Percentiles rank a stretch among this genome's conserved stretches.
These are phyloP conservation scores for Macrosteles quadrilineatus DNA, from an alignment of 1,140 invertebrate species.

Conservation along the genomic window DNA sequence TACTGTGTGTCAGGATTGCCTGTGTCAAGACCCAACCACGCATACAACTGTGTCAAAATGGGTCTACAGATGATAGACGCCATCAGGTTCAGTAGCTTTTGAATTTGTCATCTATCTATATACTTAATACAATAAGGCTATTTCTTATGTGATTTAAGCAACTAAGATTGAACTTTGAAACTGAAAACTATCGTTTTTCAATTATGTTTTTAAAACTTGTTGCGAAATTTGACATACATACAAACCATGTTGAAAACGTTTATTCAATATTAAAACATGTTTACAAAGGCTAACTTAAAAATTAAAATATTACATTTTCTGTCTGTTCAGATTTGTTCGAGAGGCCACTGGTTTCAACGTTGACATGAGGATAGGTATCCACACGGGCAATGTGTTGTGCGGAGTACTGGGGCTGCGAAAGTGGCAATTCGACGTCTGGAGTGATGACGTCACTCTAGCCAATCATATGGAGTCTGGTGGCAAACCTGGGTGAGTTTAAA, in stretches of 20 bases:
- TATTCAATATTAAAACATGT: no score
- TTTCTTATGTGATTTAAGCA: no score
- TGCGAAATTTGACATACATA: no score
- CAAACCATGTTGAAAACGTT: no score
- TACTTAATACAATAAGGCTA: no score
- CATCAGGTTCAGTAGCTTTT: no score
- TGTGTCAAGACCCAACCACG: constrained; percentile 88
- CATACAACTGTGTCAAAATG: constrained; percentile 96
- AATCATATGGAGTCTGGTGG: constrained; percentile 98
- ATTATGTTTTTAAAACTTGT: no score
- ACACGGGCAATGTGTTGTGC: constrained; percentile 91
- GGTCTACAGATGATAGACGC: constrained; percentile 96
- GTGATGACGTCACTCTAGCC: constrained; percentile 94
- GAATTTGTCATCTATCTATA: no score
- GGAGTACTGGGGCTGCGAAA: constrained; percentile 94
- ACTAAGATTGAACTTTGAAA: no score
- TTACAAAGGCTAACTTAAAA: no score
- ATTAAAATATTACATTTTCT: no score
- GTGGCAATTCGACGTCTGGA: constrained; percentile 99
- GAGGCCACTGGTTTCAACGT: constrained; percentile 88
- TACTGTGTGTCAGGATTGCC: constrained; percentile 95
- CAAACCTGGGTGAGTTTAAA: constrained; percentile 89
- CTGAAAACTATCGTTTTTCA: no score
- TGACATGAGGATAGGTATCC: constrained; percentile 94
- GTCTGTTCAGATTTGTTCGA: constrained; percentile 74